Conservation (phyloP, 2,888 invertebrate genomes). For the Apamea crenata region DNA sequence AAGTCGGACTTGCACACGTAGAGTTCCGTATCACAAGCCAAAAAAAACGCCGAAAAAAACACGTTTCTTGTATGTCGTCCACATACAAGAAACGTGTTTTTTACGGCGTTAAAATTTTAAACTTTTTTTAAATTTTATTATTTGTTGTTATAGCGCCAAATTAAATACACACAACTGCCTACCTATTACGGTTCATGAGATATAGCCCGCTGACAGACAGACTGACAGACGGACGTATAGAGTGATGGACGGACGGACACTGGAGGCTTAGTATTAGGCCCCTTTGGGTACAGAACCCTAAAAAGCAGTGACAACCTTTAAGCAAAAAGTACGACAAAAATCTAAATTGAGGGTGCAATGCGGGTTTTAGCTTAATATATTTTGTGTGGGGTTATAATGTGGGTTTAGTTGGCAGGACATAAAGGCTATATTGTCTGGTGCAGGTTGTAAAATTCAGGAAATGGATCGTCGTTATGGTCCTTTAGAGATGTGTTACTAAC, state of each 20-base stretch:
- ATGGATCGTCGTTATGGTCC: conserved; percentile 51
- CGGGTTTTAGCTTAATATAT: conserved; percentile 42
- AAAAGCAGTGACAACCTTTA: conserved; percentile 56
- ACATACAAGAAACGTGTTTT: too few species aligned
- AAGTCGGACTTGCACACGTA: not conserved
- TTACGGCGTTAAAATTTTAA: not conserved
- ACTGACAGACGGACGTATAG: too few species aligned
- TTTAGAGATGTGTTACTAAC: conserved; percentile 47
- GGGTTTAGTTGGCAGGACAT: conserved; percentile 41
- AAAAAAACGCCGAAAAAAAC: not conserved
- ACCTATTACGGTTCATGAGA: too few species aligned
- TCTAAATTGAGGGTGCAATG: conserved; percentile 56
- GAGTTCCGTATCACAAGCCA: not conserved
- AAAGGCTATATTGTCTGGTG: conserved; percentile 53
- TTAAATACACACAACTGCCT: too few species aligned
- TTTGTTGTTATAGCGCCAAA: not conserved
- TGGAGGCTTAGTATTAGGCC: not conserved
- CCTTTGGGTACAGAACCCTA: not conserved
- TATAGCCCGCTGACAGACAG: too few species aligned
- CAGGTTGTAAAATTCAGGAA: conserved; percentile 58
- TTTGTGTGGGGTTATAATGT: conserved; percentile 43
- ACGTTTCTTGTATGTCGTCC: too few species aligned
- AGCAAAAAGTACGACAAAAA: conserved; percentile 53
- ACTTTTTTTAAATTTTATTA: not conserved
- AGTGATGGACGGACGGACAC: too few species aligned